Percentiles rank a stretch among this genome's conserved stretches.
These are phyloP conservation scores for Drosophila monieri DNA, from an alignment of 2,888 invertebrate genomes.

Conservation along the genomic window DNA sequence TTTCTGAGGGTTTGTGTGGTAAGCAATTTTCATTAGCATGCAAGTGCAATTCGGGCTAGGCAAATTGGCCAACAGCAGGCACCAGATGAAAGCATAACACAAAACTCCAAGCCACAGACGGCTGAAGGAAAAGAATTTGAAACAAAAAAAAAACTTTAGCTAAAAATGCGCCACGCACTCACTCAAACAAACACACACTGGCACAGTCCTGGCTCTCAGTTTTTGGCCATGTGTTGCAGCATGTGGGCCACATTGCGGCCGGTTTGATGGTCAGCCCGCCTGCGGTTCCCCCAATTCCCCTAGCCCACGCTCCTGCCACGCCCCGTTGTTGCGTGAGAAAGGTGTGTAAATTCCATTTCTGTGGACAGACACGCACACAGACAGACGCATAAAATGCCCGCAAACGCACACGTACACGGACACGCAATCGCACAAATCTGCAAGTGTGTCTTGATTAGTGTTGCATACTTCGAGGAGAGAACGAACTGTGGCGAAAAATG, in stretches of 20 bases:
- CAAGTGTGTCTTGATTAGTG: slow-evolving; percentile 33
- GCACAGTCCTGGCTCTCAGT: slow-evolving; percentile 15
- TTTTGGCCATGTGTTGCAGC: slow-evolving; percentile 50
- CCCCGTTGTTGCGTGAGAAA: slow-evolving; percentile 55
- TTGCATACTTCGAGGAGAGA: slow-evolving; percentile 28
- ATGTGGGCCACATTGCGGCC: slow-evolving; percentile 48
- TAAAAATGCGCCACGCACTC: slow-evolving; percentile 33
- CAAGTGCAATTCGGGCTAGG: slow-evolving; percentile 46
- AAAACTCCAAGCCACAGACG: slow-evolving; percentile 24
- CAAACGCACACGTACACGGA: slow-evolving; percentile 2
- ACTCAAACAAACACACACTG: slow-evolving; percentile 6
- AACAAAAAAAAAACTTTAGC: slow-evolving; percentile 19
- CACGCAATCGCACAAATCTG: slow-evolving; percentile 30
- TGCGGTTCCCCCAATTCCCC: slow-evolving; percentile 18
- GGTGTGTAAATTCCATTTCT: slow-evolving; percentile 61
- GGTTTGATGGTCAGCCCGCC: slow-evolving; percentile 50
- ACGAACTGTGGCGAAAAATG: background rate
- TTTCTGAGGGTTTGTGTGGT: background rate
- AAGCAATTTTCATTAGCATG: slow-evolving; percentile 52
- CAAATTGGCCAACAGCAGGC: slow-evolving; percentile 43
- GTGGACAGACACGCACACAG: slow-evolving; percentile 15
- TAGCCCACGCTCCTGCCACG: slow-evolving; percentile 1
- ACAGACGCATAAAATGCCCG: slow-evolving; percentile 19
- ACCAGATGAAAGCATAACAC: slow-evolving; percentile 32
- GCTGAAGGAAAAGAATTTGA: slow-evolving; percentile 34